These are phyloP conservation scores for Strigamia maritima DNA, from an alignment of 2,888 invertebrate genomes.

Conservation along the genomic window DNA sequence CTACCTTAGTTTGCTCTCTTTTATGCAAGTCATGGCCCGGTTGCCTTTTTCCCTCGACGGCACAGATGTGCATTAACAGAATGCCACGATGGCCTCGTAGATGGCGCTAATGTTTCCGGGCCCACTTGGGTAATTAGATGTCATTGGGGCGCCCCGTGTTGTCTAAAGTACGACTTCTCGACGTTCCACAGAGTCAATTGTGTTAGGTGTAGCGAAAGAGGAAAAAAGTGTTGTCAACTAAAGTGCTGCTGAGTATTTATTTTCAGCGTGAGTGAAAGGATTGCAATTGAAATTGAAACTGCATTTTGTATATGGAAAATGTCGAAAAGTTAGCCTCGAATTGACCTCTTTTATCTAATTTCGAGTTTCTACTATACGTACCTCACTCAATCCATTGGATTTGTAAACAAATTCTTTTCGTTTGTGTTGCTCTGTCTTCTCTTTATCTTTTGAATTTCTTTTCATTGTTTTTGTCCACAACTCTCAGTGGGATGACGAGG, in stretches of 20 bases:
- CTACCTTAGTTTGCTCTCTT: conserved; percentile 26
- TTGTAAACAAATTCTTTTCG: conserved; percentile 18
- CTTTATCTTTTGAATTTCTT: conserved; percentile 29
- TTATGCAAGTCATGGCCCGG: conserved; percentile 37
- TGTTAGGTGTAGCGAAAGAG: background rate
- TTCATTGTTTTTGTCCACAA: conserved; percentile 28
- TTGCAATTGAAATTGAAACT: background rate
- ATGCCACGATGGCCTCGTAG: conserved; percentile 2
- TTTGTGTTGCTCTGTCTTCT: background rate
- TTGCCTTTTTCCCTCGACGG: conserved; percentile 12
- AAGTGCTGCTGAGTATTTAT: background rate
- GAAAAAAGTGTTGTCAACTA: background rate
- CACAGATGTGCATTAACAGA: conserved; percentile 28
- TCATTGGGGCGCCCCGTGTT: conserved; percentile 35
- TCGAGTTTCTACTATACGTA: background rate
- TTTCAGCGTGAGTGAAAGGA: background rate
- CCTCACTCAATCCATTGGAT: background rate
- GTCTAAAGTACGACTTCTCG: conserved; percentile 29
- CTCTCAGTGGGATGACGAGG: conserved; percentile 14
- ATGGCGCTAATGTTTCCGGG: conserved; percentile 35
- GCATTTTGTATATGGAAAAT: background rate
- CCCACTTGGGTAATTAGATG: conserved; percentile 39
- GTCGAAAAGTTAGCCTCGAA: background rate
- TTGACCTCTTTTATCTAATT: background rate
- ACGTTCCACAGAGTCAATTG: conserved; percentile 9